phyloP scores from a whole-genome alignment of 2,888 invertebrate genomes.

The Hydrotaea cyrtoneurina region DNA sequence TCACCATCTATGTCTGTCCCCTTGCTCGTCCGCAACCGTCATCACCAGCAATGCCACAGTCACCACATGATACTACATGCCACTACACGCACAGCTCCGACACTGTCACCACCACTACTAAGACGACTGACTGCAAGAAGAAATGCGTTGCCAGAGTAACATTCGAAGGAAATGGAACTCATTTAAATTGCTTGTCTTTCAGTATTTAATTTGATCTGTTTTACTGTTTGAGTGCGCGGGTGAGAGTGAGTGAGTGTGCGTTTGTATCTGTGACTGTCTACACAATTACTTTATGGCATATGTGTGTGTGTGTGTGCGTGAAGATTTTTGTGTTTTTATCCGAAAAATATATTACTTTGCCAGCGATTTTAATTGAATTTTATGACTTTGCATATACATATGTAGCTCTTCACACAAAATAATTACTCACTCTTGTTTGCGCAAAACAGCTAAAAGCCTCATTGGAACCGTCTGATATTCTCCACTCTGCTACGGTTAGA shows the following conservation, averaged over 20 bases:
- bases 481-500: not conserved
- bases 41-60: slow-evolving; percentile 1
- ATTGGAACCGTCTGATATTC: not conserved
- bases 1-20: slow-evolving; percentile 11
- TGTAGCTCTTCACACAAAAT: not conserved
- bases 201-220: slow-evolving; percentile 46
- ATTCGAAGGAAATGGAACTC: slow-evolving; percentile 3
- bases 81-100: not conserved
- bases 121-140: not conserved
- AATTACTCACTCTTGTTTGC: not conserved
- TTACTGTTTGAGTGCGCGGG: not conserved
- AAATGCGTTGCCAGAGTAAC: not conserved
- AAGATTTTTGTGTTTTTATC: slow-evolving; percentile 7
- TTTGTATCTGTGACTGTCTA: not conserved
- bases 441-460: slow-evolving; percentile 8
- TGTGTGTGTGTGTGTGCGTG: not conserved
- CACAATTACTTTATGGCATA: too few relatives aligned
- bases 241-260: not conserved
- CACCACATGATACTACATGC: not conserved
- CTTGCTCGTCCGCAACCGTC: not conserved
- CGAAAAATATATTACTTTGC: slow-evolving; percentile 3
- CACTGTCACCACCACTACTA: not conserved
- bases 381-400: slow-evolving; percentile 46
- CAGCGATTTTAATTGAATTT: slow-evolving; percentile 52
- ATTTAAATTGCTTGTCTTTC: slow-evolving; percentile 53